Conservation (phyloP, 2,113 vertebrate genomes). For the Sylvia atricapilla region DNA sequence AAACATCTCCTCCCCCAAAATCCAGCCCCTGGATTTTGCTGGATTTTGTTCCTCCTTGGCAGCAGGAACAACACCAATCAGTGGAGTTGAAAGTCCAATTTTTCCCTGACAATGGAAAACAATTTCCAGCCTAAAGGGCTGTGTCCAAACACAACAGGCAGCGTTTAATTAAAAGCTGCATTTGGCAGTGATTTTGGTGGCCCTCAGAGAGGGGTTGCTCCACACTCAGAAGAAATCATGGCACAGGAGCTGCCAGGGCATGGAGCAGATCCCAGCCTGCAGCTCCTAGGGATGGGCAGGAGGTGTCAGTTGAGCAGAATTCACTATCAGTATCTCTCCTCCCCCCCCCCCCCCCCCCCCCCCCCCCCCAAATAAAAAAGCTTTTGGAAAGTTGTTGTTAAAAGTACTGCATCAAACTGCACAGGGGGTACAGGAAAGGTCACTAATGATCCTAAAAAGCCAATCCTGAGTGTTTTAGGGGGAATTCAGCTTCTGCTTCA, state of each 20-base stretch:
- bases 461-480: fast-evolving
- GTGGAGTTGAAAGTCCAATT: neutral
- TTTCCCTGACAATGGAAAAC: neutral
- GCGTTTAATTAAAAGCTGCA: conserved; percentile 17
- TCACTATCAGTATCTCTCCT: neutral
- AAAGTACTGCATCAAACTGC: neutral
- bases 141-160: neutral
- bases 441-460: neutral
- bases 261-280: neutral
- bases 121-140: neutral
- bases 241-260: neutral
- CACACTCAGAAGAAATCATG: neutral
- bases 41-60: neutral
- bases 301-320: neutral
- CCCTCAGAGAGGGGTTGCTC: neutral
- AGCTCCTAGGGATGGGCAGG: neutral
- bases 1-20: neutral
- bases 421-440: fast-evolving
- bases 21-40: neutral
- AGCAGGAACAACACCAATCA: neutral
- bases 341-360: too few relatives aligned
- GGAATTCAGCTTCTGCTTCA: neutral
- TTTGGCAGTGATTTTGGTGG: neutral
- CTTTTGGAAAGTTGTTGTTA: neutral
- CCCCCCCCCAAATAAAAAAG: neutral